A percentile compares a stretch with the other conserved stretches of the same genome.
These are phyloP conservation scores for Linnaemya vulpina DNA, from an alignment of 2,888 invertebrate genomes.

Conservation along the genomic window DNA sequence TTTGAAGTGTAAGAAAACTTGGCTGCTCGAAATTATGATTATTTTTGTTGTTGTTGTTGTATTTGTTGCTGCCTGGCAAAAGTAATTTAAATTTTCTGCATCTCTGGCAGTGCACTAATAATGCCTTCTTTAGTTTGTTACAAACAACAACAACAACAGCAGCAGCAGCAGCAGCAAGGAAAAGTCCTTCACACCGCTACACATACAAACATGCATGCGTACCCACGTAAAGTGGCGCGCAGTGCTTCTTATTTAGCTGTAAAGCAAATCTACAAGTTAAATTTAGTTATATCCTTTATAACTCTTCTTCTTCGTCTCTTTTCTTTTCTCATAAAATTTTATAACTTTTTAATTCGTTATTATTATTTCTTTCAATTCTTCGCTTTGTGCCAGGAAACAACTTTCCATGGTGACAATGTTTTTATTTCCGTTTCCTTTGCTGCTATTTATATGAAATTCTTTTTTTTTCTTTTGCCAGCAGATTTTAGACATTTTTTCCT, in stretches of 20 bases:
- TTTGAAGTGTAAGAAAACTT: conserved; percentile 20
- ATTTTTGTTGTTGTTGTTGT: conserved; percentile 36
- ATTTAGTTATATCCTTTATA: conserved; percentile 62
- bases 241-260: conserved; percentile 1
- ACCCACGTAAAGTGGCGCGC: not conserved
- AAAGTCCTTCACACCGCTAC: conserved; percentile 32
- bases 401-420: conserved; percentile 57
- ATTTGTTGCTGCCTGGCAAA: conserved; percentile 53
- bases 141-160: conserved; percentile 18
- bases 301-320: not conserved
- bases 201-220: too few species aligned
- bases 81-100: conserved; percentile 74
- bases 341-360: conserved; percentile 68
- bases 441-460: not conserved
- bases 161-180: conserved; percentile 10
- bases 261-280: conserved; percentile 55
- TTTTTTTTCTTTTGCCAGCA: not conserved
- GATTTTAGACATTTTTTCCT: conserved; percentile 16
- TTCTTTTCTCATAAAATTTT: conserved; percentile 47
- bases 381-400: conserved; percentile 48
- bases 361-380: conserved; percentile 48
- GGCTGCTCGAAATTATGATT: conserved; percentile 45
- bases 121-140: conserved; percentile 8
- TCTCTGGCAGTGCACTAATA: conserved; percentile 52
- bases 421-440: conserved; percentile 42